Evolutionary conservation across 2,797 vertebrate species (phyloP).

Genomic region (Dermochelys coriacea): DNA sequence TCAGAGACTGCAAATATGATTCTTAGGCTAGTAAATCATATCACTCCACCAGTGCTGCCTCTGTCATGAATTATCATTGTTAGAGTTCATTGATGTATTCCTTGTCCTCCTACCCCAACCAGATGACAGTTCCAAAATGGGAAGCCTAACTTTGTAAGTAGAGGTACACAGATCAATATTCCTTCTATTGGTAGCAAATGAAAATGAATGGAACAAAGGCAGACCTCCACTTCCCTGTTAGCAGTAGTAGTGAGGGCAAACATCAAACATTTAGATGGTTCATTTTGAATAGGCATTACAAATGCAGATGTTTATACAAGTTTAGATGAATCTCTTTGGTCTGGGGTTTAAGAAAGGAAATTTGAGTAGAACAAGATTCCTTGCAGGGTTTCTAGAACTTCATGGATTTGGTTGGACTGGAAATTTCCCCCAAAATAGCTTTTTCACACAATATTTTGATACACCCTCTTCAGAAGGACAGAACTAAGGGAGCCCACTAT

Average conservation of each 20-base stretch:
- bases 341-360: constrained; percentile 5
- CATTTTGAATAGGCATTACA: constrained; percentile 10
- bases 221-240: constrained; percentile 19
- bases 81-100: constrained; percentile 66
- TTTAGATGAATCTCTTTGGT: background rate
- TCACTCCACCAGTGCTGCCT: constrained; percentile 24
- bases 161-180: constrained; percentile 69
- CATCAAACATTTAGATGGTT: constrained; percentile 3
- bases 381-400: constrained; percentile 9
- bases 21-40: constrained; percentile 45
- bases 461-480: constrained; percentile 21
- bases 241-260: constrained; percentile 23
- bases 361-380: background rate
- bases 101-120: constrained; percentile 42
- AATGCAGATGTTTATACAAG: background rate
- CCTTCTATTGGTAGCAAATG: constrained; percentile 56
- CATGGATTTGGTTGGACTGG: background rate
- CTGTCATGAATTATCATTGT: constrained; percentile 54
- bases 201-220: constrained; percentile 53
- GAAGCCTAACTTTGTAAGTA: constrained; percentile 65
- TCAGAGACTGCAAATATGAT: background rate
- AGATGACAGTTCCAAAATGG: constrained; percentile 70
- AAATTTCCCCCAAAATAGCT: background rate
- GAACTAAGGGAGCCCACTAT: background rate
- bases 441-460: background rate